Base-by-base conservation (phyloP, 64 coral and sea anemone species). In the Montipora capricornis region DNA sequence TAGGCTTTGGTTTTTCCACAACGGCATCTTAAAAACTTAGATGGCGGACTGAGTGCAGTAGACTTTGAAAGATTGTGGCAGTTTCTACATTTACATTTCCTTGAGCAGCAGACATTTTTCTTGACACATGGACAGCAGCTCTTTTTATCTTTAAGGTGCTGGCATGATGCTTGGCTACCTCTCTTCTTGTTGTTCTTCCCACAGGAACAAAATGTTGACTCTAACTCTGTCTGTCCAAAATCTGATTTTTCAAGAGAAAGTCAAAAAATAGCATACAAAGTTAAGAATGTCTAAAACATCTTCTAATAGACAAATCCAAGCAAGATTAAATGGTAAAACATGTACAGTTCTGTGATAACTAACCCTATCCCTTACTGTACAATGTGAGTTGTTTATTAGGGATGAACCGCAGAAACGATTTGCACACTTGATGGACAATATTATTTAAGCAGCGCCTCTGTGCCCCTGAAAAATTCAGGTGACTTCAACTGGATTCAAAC, bases 121-220 rank as follows among this genome's bases (percentile, higher is more conserved):
- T 77, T 16, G 8, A 77, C 46, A 77, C 75, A 77, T 16, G 75
- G 75, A 46, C 75, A 77, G 46, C 47, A 4, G 45, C 75, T 77
- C 45, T 15, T 15, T 71, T 71, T 71, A 71, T 71, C 68, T 71
- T 71, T 71, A 20, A n/a, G 68, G 1, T 47, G 75, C 46, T 47
- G 47, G 46, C 73, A 49, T 1, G 75, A 77, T 15, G 75, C 44
- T 77, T 46, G 73, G 20, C 68, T 71, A n/a, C 17, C 14, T 47
- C 75, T 77, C 14, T 77, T 49, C 16, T 47, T 11, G 74, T 76
- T 77, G 75, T 77, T 77, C 46, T 77, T 77, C 4, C 75, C 46
- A 51, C 75, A 77, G 14, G 75, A 77, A 77, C 75, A 77, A 17
- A 45, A 15, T 48, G 68, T 64, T 0, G 52, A 57, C 26, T 74